Evolutionary conservation across 2,113 vertebrate species (phyloP).

Genomic region (Mastomys coucha): DNA sequence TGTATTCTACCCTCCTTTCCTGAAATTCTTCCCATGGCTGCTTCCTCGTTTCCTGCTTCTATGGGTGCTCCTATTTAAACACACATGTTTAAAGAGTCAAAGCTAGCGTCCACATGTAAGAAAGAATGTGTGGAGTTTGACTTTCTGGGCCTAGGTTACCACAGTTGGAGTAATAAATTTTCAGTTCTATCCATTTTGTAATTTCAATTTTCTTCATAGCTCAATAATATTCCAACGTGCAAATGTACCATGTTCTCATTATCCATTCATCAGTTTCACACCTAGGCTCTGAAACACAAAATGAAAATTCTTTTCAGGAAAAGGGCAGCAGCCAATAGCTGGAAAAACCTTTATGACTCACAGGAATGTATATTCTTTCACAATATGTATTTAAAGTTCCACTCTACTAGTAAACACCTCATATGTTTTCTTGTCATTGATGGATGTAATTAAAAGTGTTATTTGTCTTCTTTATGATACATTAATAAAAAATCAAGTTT

Average conservation of each 20-base stretch:
- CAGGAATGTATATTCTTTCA: not conserved
- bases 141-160: not conserved
- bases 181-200: not conserved
- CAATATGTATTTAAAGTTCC: conserved; percentile 5
- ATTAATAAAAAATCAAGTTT: not conserved
- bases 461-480: not conserved
- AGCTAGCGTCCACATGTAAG: not conserved
- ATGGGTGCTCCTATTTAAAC: not conserved
- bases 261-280: not conserved
- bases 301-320: not conserved
- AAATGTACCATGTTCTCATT: not conserved
- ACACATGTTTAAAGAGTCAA: not conserved
- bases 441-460: not conserved
- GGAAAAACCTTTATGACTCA: not conserved
- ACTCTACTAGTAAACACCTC: not conserved
- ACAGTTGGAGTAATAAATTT: not conserved
- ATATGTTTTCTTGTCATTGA: not conserved
- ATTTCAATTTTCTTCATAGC: not conserved
- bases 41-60: not conserved
- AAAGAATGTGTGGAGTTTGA: not conserved
- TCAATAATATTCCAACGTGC: not conserved
- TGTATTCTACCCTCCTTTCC: not conserved
- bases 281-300: not conserved
- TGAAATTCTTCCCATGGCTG: not conserved
- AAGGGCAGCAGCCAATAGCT: not conserved